These are phyloP conservation scores for Trachelus stipa DNA, from an alignment of 2,888 invertebrate species.

Conservation along the genomic window DNA sequence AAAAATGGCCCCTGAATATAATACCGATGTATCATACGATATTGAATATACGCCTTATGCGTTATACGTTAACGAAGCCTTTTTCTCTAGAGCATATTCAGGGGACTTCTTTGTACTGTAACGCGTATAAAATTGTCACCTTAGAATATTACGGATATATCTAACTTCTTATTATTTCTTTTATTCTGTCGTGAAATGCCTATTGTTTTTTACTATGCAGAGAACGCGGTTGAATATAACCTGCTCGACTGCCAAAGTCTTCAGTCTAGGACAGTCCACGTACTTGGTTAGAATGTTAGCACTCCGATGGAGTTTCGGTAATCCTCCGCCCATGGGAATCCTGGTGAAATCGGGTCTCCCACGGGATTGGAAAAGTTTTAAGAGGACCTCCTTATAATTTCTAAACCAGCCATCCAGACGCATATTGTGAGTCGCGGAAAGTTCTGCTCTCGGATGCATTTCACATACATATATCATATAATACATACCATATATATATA, in stretches of 20 bases:
- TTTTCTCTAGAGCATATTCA: no score
- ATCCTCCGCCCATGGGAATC: neutral
- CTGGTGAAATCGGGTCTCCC: neutral
- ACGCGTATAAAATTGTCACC: no score
- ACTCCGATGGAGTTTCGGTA: neutral
- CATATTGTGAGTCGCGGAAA: neutral
- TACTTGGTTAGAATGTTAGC: neutral
- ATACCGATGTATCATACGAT: no score
- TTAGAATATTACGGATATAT: neutral
- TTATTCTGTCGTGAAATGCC: neutral
- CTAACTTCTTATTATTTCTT: neutral
- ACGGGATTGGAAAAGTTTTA: constrained; percentile 8
- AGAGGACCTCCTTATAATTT: constrained; percentile 5
- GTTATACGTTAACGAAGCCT: no score
- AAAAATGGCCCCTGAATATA: neutral
- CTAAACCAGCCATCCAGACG: neutral
- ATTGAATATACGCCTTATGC: no score
- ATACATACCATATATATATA: no score
- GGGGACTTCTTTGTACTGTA: no score
- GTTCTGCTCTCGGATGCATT: neutral
- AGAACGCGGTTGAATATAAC: neutral
- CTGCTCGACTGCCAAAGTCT: neutral
- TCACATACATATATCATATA: neutral
- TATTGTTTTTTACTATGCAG: neutral
- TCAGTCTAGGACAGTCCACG: neutral